Conservation (phyloP, 2,797 vertebrate species). For the Molossus molossus region DNA sequence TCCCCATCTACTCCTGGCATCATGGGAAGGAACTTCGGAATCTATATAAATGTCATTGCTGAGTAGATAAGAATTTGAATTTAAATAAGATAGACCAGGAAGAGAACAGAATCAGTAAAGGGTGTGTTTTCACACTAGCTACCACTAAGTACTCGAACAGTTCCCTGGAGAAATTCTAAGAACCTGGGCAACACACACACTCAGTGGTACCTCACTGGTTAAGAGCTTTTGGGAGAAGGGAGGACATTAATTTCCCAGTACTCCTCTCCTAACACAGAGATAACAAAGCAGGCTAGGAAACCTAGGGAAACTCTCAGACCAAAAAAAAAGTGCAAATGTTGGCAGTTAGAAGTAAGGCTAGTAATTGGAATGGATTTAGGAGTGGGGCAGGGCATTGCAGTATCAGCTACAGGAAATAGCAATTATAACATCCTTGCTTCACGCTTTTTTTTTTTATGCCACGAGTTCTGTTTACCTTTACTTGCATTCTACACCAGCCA, state of each 20-base stretch:
- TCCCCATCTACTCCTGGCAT: neutral
- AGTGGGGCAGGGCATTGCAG: neutral
- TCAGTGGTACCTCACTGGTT: neutral
- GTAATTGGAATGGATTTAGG: neutral
- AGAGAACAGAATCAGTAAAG: neutral
- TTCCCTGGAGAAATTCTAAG: neutral
- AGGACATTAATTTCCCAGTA: neutral
- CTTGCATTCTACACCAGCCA: neutral
- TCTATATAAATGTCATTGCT: neutral
- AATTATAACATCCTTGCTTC: neutral
- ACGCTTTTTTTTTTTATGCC: neutral
- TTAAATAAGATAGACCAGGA: constrained; percentile 3
- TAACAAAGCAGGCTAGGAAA: neutral
- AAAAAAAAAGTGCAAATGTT: neutral
- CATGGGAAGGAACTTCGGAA: neutral
- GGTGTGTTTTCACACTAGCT: neutral
- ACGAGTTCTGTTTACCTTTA: neutral
- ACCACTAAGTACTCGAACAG: neutral
- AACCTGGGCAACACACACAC: neutral
- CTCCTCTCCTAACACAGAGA: neutral
- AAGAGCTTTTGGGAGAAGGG: neutral
- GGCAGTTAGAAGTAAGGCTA: neutral
- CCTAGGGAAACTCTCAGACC: neutral
- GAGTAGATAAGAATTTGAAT: constrained; percentile 3
- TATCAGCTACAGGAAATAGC: neutral